Evolutionary conservation across 2,113 vertebrate species (phyloP), one percentile per base, ranked within the genome.

Genomic region (Hiodon alosoides): DNA sequence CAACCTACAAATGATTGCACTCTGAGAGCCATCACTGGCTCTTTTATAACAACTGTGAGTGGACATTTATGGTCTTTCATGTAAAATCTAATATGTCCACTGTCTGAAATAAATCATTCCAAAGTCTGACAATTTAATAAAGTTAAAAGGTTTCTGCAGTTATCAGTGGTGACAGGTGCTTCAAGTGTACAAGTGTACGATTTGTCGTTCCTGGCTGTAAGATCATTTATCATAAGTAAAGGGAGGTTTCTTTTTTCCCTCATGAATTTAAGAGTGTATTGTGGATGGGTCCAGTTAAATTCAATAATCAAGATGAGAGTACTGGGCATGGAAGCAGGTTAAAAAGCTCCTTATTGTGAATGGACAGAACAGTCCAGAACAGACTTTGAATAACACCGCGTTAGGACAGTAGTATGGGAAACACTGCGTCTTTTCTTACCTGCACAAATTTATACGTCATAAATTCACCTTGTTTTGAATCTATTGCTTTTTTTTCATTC

Each of bases 61-160:
- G 4, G 53, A 72, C 53, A n/a, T 77, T 59, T 59, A 72, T 48
- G 8, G 53, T n/a, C 16, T 65, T 47, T 48, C 55, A 77, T 65
- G 72, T 78, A 69, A 78, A 78, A 69, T 48, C n/a, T 57, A 16
- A 55, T 11, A 74, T 70, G 72, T 74, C 72, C 10, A 17, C 5
- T 59, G 13, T 17, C 72, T 59, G 11, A 4, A 61, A 74, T 78
- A 71, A 78, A 75, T 55, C 72, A 74, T 47, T 58, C 51, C 17
- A 4, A 16, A 46, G 10, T 55, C 54, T 57, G 72, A 75, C 66
- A 71, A 69, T 81, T 79, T 68, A 78, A 78, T 79, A 73, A 68
- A 80, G 72, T 80, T 79, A 76, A 81, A 79, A 65, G 66, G 69
- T 80, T 77, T 77, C 51, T 73, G 64, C 16, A 59, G 71, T 48